These are phyloP conservation scores for Acleris literana DNA, from an alignment of 2,888 invertebrate species.

Conservation along the genomic window DNA sequence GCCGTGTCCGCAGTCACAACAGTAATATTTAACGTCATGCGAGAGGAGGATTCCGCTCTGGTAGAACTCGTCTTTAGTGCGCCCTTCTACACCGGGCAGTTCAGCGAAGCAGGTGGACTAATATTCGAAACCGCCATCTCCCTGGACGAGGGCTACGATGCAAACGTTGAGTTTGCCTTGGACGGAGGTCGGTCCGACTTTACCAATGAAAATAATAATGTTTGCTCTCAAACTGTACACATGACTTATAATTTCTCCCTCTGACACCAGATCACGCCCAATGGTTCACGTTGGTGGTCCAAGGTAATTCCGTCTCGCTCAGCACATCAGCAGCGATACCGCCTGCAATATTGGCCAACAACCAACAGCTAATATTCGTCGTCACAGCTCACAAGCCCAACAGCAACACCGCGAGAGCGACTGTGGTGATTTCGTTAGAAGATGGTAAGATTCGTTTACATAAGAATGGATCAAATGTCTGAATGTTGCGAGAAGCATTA, in stretches of 20 bases:
- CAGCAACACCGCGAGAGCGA: slow-evolving; percentile 32
- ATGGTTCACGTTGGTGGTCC: slow-evolving; percentile 36
- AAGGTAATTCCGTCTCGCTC: slow-evolving; percentile 34
- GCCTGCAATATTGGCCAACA: slow-evolving; percentile 37
- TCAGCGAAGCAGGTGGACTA: slow-evolving; percentile 20
- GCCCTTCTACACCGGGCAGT: slow-evolving; percentile 29
- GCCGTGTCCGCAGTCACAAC: slow-evolving; percentile 23
- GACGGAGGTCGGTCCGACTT: slow-evolving; percentile 21
- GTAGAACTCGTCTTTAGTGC: slow-evolving; percentile 20
- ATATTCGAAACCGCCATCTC: slow-evolving; percentile 10
- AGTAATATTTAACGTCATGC: slow-evolving; percentile 22
- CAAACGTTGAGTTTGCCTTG: slow-evolving; percentile 16
- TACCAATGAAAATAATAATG: background rate
- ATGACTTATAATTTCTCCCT: background rate
- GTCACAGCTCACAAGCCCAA: slow-evolving; percentile 39
- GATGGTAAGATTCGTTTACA: slow-evolving; percentile 1
- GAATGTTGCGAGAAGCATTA: background rate
- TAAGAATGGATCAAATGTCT: background rate
- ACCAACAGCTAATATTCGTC: slow-evolving; percentile 41
- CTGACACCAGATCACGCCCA: slow-evolving; percentile 5
- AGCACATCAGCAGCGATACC: slow-evolving; percentile 30
- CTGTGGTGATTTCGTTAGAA: slow-evolving; percentile 31
- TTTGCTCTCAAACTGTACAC: background rate
- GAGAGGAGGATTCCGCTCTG: background rate
- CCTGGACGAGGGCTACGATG: slow-evolving; percentile 12